Percentiles rank a stretch among this genome's conserved stretches.
Evolutionary conservation across 2,797 vertebrate genomes (phyloP).

Genomic region (Sebastes steindachneri): DNA sequence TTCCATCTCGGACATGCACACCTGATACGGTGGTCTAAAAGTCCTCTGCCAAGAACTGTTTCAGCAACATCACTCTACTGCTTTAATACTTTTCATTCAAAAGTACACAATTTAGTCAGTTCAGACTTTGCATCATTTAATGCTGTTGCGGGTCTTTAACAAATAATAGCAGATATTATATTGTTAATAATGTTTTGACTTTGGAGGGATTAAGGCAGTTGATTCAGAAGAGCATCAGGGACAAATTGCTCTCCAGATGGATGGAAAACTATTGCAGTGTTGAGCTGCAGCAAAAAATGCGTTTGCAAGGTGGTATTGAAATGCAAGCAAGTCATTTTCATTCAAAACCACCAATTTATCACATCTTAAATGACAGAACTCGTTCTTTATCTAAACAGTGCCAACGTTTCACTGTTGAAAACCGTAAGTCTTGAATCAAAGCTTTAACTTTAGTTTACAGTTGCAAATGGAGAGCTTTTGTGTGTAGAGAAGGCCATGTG

Average conservation of each 20-base stretch:
- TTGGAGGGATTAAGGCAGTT: neutral
- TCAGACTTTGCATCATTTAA: neutral
- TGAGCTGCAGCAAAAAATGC: neutral
- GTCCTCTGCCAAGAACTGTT: constrained; percentile 16
- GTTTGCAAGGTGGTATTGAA: neutral
- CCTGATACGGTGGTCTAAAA: constrained; percentile 10
- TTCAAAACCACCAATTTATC: neutral
- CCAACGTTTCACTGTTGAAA: neutral
- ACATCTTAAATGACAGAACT: neutral
- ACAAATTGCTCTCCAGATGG: constrained; percentile 3
- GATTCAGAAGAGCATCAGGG: constrained; percentile 30
- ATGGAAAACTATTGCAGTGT: neutral
- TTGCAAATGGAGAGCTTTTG: neutral
- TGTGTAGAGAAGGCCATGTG: neutral
- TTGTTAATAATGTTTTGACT: neutral
- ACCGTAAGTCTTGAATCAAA: neutral
- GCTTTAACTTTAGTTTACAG: neutral
- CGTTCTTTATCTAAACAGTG: neutral
- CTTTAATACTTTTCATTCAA: neutral
- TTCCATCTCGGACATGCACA: constrained; percentile 22
- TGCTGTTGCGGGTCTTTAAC: neutral
- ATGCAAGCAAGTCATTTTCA: neutral
- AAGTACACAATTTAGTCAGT: neutral
- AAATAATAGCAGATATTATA: neutral
- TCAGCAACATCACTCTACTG: neutral